These are phyloP conservation scores for Schizothorax lantsangensis DNA, from an alignment of 2,797 vertebrate genomes.

Conservation along the genomic window DNA sequence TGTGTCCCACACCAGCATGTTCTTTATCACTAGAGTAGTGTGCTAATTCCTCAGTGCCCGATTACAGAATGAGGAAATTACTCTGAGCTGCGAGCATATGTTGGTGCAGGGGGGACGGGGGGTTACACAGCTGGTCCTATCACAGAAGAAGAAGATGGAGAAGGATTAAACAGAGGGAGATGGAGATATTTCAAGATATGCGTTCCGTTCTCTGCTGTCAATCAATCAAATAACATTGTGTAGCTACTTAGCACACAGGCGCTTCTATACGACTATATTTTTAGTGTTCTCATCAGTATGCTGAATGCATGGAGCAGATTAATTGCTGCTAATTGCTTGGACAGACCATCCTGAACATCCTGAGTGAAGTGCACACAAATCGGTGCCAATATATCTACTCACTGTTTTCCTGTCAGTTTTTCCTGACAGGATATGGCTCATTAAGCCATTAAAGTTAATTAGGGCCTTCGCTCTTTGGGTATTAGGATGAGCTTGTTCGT, in stretches of 20 bases:
- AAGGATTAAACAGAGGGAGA: conserved; percentile 7
- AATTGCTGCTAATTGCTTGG: conserved; percentile 46
- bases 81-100: conserved; percentile 65
- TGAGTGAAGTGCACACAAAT: conserved; percentile 51
- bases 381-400: conserved; percentile 35
- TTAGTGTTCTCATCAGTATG: conserved; percentile 4
- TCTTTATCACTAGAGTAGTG: conserved; percentile 61
- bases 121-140: conserved; percentile 73
- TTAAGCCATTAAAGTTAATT: conserved; percentile 52
- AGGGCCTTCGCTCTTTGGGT: background rate
- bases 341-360: conserved; percentile 46
- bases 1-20: conserved; percentile 63
- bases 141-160: conserved; percentile 57
- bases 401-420: conserved; percentile 37
- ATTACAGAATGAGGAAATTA: conserved; percentile 56
- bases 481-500: conserved; percentile 9
- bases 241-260: conserved; percentile 43
- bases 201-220: conserved; percentile 62
- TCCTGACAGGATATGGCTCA: conserved; percentile 33
- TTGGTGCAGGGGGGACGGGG: conserved; percentile 59
- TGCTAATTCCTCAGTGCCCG: conserved; percentile 71
- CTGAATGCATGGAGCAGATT: conserved; percentile 31
- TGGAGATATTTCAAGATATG: conserved; percentile 36
- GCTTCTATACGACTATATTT: background rate
- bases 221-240: conserved; percentile 56